phyloP scores from a whole-genome alignment of 2,797 vertebrate genomes.

The Huso huso region DNA sequence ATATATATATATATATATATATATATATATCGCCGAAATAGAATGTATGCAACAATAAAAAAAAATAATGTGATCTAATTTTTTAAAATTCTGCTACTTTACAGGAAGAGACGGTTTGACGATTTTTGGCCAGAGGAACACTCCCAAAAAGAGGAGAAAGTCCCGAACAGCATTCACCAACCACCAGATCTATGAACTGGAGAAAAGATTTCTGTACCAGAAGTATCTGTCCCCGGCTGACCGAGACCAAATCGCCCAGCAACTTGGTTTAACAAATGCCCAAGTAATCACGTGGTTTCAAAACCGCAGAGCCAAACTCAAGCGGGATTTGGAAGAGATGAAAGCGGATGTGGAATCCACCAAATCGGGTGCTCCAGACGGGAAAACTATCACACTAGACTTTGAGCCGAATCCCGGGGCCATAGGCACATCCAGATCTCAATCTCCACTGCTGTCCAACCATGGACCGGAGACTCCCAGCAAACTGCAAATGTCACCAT shows the following conservation, averaged over 20 bases:
- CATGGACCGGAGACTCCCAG: constrained; percentile 60
- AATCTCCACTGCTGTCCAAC: constrained; percentile 58
- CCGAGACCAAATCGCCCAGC: constrained; percentile 92
- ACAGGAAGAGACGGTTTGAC: constrained; percentile 86
- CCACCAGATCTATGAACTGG: constrained; percentile 91
- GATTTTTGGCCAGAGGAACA: constrained; percentile 81
- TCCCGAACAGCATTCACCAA: constrained; percentile 95
- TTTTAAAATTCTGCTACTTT: constrained; percentile 18
- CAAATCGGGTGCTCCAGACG: constrained; percentile 76
- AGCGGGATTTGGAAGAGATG: constrained; percentile 92
- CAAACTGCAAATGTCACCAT: constrained; percentile 72
- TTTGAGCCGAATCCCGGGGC: constrained; percentile 60
- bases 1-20: too few relatives aligned
- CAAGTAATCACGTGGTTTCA: constrained; percentile 98
- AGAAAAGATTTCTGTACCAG: constrained; percentile 90
- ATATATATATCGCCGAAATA: too few relatives aligned
- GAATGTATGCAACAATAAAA: too few relatives aligned
- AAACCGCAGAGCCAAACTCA: constrained; percentile 90
- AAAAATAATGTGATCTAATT: too few relatives aligned
- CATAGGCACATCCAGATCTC: constrained; percentile 58
- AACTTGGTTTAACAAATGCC: constrained; percentile 85
- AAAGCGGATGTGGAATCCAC: constrained; percentile 90
- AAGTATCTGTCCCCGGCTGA: constrained; percentile 92
- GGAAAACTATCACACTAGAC: constrained; percentile 83
- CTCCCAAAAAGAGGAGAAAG: constrained; percentile 90